phyloP scores from a whole-genome alignment of 2,797 vertebrate genomes.

The Gallinago nigripennis region DNA sequence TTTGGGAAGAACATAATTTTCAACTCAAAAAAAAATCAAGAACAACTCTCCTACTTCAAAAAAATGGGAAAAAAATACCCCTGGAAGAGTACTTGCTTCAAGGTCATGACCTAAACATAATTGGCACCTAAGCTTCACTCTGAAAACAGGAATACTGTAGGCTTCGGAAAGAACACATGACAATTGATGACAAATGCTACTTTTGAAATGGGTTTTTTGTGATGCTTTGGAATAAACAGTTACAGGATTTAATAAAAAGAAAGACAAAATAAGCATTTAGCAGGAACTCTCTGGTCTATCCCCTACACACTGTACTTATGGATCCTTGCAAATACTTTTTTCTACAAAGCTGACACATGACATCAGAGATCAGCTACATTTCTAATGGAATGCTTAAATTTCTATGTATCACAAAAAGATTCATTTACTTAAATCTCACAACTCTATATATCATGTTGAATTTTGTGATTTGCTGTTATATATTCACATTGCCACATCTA shows the following conservation, averaged over 20 bases:
- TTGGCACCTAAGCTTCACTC: background rate
- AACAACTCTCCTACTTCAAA: background rate
- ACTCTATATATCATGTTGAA: background rate
- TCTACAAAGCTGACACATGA: background rate
- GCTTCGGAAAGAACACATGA: background rate
- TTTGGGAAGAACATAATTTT: background rate
- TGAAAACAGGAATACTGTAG: background rate
- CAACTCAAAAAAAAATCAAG: background rate
- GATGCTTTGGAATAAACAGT: background rate
- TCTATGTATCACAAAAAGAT: background rate
- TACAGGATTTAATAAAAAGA: background rate
- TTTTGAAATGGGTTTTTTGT: background rate
- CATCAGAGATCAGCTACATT: background rate
- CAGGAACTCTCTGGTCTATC: background rate
- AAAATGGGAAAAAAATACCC: background rate
- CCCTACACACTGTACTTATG: accelerated
- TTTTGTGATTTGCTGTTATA: background rate
- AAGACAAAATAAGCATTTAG: background rate
- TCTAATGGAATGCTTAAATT: background rate
- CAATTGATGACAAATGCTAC: background rate
- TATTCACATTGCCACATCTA: background rate
- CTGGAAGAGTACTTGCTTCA: background rate
- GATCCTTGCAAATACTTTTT: background rate
- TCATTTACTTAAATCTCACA: background rate
- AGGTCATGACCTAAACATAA: background rate